Base-by-base conservation (phyloP, 1,140 invertebrate genomes). In the Wasmannia auropunctata region DNA sequence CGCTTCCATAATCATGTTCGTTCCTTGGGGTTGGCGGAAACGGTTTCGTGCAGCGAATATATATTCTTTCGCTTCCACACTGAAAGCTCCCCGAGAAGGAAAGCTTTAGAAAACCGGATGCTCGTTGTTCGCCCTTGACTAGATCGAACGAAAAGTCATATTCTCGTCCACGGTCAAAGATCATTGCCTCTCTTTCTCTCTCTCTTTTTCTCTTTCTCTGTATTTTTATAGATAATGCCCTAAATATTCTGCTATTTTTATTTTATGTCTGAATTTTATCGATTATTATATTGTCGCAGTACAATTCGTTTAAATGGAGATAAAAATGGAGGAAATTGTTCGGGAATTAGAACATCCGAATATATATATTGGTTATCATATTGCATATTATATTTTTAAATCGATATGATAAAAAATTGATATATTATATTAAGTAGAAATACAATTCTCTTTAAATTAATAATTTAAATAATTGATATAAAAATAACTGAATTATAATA, bases 161-260 rank as follows among this genome's bases (percentile, higher is more conserved):
- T 88, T 87, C 76, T 40, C 79, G 70, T 88, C 70, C 87, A 84
- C 62, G 86, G 86, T 62, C 87, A 88, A 87, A 88, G 87, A 88
- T 76, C 63, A 51, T 81, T 76, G 56, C 43, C 46, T 87, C 54
- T 54, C 28, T 51, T 3, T 37, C 22, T 49, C 25, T 67, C 25
- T 65, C 19, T 49, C 10, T 49, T 11, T 22, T 4, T 77, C 37
- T 63, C 70, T 34, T 49, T 62, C 25, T 62, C 22, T 63, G 10
- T 67, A 11, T 49, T 5, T 79, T 25, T 62, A 25, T 31, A n/a
- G n/a, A 3, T 31, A 31, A 16, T n/a, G 28, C 19, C 5, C 28
- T 72, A 51, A 72, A 72, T 72, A 72, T 51, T 72, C 11, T 3
- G 28, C 19, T 72, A 49, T 51, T 51, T 72, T 51, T 49, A 49